Base-by-base conservation (phyloP, 2,888 invertebrate species). In the Drosophila multiciliata region DNA sequence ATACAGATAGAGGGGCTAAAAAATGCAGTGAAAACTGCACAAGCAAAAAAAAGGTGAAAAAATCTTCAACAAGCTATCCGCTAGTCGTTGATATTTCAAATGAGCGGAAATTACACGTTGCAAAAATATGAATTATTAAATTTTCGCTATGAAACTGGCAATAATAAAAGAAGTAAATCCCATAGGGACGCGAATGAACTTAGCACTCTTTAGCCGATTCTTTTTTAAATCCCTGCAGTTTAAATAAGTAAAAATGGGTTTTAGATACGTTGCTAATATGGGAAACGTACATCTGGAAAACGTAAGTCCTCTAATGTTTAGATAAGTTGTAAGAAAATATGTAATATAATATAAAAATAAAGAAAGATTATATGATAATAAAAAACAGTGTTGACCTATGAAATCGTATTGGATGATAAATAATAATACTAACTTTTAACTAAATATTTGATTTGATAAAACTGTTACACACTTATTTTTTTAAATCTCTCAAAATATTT, bases 71-170 rank as follows among this genome's bases (percentile, higher is more conserved):
- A 38, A 60, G 45, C 42, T 40, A 38, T 54, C 55, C 48, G 45
- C 26, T 52, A 68, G 48, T 57, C 62, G 69, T 73, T 73, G 66
- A 80, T 80, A 83, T 76, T 73, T 65, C 66, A 80, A 80, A 83
- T 80, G 77, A 83, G 77, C 83, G 80, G 80, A 83, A 83, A 80
- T 80, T 83, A 76, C 80, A 80, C 80, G 69, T 76, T 80, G 73
- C 80, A 73, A 64, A 77, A 73, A 83, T 73, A 83, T 80, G 81
- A 77, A 80, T 75, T 80, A 75, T 82, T 75, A 75, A 80, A 75
- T 80, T 70, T 75, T 66, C 35, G 57, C 80, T 59, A 67, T 76
- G 73, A 73, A 83, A 80, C 77, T 63, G 67, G 58, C 71, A 79
- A 74, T 78, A 78, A 78, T 70, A 66, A 62, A 62, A 65, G 32